Evolutionary conservation across 1,140 invertebrate genomes (phyloP).

Genomic region (Lordiphosa collinella): DNA sequence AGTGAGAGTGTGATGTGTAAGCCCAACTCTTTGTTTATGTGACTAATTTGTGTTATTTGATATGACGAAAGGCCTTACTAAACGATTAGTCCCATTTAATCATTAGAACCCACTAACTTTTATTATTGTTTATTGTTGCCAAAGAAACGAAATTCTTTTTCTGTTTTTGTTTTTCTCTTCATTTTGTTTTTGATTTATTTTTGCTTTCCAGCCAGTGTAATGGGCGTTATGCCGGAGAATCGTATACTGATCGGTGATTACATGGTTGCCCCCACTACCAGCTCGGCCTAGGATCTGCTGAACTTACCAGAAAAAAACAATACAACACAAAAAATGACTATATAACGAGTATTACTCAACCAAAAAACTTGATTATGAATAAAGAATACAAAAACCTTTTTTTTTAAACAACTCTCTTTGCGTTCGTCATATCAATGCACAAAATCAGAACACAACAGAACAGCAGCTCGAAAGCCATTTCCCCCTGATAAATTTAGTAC

Average conservation of each 20-base stretch:
- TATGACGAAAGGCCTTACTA: slow-evolving; percentile 55
- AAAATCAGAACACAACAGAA: slow-evolving; percentile 19
- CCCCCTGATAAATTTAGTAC: slow-evolving; percentile 15
- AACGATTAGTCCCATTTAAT: slow-evolving; percentile 1
- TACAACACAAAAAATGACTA: not conserved
- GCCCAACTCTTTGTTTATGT: slow-evolving; percentile 28
- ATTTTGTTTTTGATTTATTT: slow-evolving; percentile 29
- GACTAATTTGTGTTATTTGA: slow-evolving; percentile 67
- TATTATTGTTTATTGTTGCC: not conserved
- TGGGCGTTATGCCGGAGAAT: slow-evolving; percentile 79
- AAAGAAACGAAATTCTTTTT: not conserved
- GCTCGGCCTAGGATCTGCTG: slow-evolving; percentile 51
- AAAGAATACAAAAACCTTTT: slow-evolving; percentile 24
- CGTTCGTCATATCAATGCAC: slow-evolving; percentile 71
- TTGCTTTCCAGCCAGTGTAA: slow-evolving; percentile 71
- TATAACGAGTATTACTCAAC: slow-evolving; percentile 57
- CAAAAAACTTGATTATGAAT: slow-evolving; percentile 14
- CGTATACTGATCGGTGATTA: slow-evolving; percentile 79
- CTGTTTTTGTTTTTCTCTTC: slow-evolving; percentile 14
- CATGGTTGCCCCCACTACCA: slow-evolving; percentile 58
- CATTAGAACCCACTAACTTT: slow-evolving; percentile 7
- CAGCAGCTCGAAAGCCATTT: slow-evolving; percentile 18
- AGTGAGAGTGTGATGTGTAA: slow-evolving; percentile 37
- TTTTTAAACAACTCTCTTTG: slow-evolving; percentile 10
- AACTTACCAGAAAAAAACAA: slow-evolving; percentile 7